Evolutionary conservation across 1,140 invertebrate genomes (phyloP).

Genomic region (Drosophila auraria): DNA sequence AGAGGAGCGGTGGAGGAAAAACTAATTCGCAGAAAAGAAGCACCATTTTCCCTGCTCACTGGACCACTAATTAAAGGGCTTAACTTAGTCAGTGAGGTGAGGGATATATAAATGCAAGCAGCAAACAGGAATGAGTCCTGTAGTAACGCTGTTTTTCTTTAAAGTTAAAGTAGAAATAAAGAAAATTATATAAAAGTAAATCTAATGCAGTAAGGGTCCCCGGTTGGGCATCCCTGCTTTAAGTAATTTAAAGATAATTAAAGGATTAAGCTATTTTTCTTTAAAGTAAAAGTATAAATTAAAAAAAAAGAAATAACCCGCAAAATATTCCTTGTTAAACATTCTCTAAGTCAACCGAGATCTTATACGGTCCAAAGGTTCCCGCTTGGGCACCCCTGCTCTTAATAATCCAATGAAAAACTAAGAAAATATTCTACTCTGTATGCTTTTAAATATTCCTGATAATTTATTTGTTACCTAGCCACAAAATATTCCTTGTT

Average conservation of each 20-base stretch:
- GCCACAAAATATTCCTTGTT: background rate
- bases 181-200: background rate
- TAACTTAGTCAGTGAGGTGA: constrained; percentile 8
- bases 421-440: background rate
- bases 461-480: background rate
- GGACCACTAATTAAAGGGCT: constrained; percentile 17
- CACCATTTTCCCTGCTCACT: background rate
- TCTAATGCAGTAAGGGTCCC: no score
- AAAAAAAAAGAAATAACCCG: background rate
- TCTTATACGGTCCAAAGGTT: no score
- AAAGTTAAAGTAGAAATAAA: background rate
- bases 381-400: no score
- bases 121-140: background rate
- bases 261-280: no score
- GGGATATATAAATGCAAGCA: background rate
- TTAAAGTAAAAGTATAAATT: background rate
- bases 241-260: no score
- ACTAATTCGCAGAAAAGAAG: constrained; percentile 1
- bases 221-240: no score
- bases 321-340: no score
- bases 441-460: background rate
- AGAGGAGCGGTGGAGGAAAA: background rate
- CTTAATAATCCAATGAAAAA: no score
- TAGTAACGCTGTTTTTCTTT: no score
- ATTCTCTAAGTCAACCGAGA: no score